A percentile compares a stretch with the other conserved stretches of the same genome.
Evolutionary conservation across 2,113 vertebrate genomes (phyloP).

Genomic region (Albula goreensis): DNA sequence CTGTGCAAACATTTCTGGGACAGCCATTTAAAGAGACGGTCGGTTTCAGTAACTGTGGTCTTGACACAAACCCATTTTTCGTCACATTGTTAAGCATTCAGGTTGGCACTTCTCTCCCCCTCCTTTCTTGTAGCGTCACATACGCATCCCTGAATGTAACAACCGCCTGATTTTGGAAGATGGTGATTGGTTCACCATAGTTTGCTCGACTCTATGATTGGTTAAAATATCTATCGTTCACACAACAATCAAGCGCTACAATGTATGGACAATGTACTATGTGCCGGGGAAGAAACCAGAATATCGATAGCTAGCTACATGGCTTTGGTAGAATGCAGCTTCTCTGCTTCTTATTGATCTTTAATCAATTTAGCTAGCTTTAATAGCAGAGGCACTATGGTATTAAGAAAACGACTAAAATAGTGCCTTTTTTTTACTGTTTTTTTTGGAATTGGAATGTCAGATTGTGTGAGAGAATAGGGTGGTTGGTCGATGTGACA

Average conservation of each 20-base stretch:
- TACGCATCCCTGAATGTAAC: background rate
- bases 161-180: background rate
- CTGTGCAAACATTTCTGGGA: background rate
- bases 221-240: slow-evolving; percentile 33
- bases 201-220: slow-evolving; percentile 45
- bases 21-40: background rate
- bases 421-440: slow-evolving; percentile 36
- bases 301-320: background rate
- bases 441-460: slow-evolving; percentile 6
- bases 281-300: background rate
- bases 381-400: slow-evolving; percentile 49
- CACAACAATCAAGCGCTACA: slow-evolving; percentile 14
- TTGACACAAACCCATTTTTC: background rate
- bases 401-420: slow-evolving; percentile 62
- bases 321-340: background rate
- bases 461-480: background rate
- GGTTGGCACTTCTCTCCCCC: background rate
- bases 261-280: slow-evolving; percentile 19
- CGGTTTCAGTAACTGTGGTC: background rate
- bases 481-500: background rate
- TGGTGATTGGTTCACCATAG: slow-evolving; percentile 42
- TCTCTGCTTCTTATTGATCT: slow-evolving; percentile 3
- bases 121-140: slow-evolving; percentile 20
- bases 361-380: slow-evolving; percentile 21
- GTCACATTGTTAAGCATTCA: background rate